phyloP scores from a whole-genome alignment of 2,113 vertebrate species.

The Vombatus ursinus region DNA sequence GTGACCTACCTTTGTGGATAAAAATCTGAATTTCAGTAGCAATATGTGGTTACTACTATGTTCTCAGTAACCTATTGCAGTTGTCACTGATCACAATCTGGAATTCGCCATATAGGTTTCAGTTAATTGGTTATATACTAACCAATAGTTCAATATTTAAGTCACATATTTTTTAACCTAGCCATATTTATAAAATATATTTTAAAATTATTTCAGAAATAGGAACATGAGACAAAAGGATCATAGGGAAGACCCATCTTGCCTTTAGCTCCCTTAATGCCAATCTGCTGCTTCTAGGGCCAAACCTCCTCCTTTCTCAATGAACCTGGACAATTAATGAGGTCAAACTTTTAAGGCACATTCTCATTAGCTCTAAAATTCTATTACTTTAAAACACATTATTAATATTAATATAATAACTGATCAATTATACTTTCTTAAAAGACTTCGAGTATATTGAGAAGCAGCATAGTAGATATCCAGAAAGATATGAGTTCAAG shows the following conservation, averaged over 20 bases:
- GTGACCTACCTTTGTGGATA: not conserved
- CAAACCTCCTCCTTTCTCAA: not conserved
- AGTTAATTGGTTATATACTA: not conserved
- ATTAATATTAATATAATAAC: too few relatives aligned
- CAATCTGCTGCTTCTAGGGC: conserved; percentile 14
- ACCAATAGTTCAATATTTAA: conserved; percentile 28
- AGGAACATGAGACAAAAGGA: conserved; percentile 24
- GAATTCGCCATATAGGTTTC: not conserved
- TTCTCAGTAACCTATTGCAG: not conserved
- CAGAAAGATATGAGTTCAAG: too few relatives aligned
- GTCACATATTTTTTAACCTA: conserved; percentile 3
- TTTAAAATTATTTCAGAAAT: conserved; percentile 49
- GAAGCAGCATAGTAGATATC: too few relatives aligned
- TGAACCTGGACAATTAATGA: not conserved
- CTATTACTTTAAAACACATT: too few relatives aligned
- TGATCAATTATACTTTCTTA: too few relatives aligned
- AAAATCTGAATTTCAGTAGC: conserved; percentile 18
- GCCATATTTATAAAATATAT: conserved; percentile 19
- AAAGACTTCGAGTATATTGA: too few relatives aligned
- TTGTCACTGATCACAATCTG: conserved; percentile 8
- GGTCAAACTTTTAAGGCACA: conserved; percentile 1
- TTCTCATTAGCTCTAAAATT: not conserved
- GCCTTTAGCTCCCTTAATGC: conserved; percentile 10
- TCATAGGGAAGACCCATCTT: not conserved
- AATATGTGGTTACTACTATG: not conserved